These are phyloP conservation scores for Baccha elongata DNA, from an alignment of 2,888 invertebrate genomes.

Conservation along the genomic window DNA sequence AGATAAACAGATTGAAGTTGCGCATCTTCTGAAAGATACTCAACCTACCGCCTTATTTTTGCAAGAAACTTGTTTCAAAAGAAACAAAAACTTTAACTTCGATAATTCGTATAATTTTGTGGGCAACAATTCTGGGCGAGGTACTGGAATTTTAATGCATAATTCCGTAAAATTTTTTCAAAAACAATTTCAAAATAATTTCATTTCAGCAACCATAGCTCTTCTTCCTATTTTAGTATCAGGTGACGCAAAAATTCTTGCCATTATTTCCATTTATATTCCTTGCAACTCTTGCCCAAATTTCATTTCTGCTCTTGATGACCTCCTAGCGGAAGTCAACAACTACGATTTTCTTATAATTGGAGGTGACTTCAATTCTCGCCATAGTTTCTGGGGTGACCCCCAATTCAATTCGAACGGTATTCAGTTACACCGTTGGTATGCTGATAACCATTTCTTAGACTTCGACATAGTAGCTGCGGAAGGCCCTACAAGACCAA, in stretches of 20 bases:
- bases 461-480: background rate
- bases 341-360: background rate
- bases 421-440: background rate
- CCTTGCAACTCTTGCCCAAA: no score
- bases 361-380: no score
- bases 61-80: constrained; percentile 1
- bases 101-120: background rate
- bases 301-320: background rate
- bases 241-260: background rate
- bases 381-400: constrained; percentile 3
- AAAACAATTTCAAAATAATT: background rate
- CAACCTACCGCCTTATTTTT: background rate
- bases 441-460: background rate
- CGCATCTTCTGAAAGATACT: background rate
- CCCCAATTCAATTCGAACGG: background rate
- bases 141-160: background rate
- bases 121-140: constrained; percentile 63
- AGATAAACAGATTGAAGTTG: constrained; percentile 5
- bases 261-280: background rate
- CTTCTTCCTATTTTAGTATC: background rate
- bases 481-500: background rate
- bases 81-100: constrained; percentile 1
- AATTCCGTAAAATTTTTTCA: background rate
- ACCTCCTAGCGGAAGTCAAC: background rate
- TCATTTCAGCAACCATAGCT: background rate